phyloP scores from a whole-genome alignment of 2,888 invertebrate genomes.

The Zele albiditarsus region DNA sequence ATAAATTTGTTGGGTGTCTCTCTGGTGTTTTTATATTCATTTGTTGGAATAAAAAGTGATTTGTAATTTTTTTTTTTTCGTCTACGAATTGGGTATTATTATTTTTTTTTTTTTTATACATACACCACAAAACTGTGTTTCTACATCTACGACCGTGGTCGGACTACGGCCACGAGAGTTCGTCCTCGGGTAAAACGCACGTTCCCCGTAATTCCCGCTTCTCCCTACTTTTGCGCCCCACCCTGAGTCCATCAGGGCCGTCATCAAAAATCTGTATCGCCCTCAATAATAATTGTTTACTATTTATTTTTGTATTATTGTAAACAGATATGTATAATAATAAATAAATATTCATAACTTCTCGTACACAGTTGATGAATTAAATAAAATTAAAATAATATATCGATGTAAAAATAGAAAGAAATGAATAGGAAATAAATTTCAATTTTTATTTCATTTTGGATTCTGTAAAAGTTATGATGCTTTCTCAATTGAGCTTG shows the following conservation, averaged over 20 bases:
- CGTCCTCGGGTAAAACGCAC: constrained; percentile 48
- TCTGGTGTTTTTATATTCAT: too few relatives aligned
- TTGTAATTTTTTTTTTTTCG: too few relatives aligned
- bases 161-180: constrained; percentile 59
- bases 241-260: constrained; percentile 27
- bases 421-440: background rate
- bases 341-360: too few relatives aligned
- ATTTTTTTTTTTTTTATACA: background rate
- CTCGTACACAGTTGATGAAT: too few relatives aligned
- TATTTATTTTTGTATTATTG: background rate
- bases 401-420: too few relatives aligned
- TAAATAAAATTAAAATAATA: too few relatives aligned
- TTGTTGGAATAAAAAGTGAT: too few relatives aligned
- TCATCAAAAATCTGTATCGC: background rate
- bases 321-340: background rate
- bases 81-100: too few relatives aligned
- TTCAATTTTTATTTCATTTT: background rate
- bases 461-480: background rate
- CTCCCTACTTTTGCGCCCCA: constrained; percentile 43
- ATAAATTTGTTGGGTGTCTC: too few relatives aligned
- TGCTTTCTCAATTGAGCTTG: background rate
- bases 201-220: constrained; percentile 54
- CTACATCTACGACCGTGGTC: constrained; percentile 58
- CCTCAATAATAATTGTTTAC: background rate
- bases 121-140: constrained; percentile 32